These are phyloP conservation scores for Australoheros facetus DNA, from an alignment of 2,797 vertebrate species.

Conservation along the genomic window DNA sequence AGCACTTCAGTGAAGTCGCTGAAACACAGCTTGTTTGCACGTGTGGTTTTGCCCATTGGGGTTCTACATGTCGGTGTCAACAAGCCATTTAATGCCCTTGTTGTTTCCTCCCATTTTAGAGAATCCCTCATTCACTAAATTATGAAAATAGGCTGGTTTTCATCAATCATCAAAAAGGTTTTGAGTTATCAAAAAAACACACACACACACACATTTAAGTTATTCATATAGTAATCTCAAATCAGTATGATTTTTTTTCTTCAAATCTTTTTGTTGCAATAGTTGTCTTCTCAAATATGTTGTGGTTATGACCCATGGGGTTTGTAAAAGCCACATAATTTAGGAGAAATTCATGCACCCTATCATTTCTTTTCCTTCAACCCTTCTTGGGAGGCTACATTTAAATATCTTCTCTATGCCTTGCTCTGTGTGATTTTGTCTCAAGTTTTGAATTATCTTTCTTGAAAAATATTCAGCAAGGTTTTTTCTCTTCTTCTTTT, in stretches of 20 bases:
- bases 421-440: neutral
- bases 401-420: neutral
- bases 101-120: conserved; percentile 9
- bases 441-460: neutral
- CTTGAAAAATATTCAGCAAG: neutral
- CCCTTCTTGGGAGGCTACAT: neutral
- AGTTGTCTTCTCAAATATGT: neutral
- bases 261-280: neutral
- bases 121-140: neutral
- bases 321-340: neutral
- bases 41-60: conserved; percentile 3
- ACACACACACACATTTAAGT: too few species aligned
- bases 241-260: too few species aligned
- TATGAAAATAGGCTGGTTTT: neutral
- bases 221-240: too few species aligned
- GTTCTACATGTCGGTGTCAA: neutral
- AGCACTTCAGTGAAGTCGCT: conserved; percentile 34
- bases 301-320: too few species aligned
- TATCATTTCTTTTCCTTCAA: neutral
- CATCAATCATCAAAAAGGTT: neutral
- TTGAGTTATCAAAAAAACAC: neutral
- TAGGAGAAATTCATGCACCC: neutral
- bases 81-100: neutral
- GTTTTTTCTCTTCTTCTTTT: neutral
- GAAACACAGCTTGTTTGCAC: conserved; percentile 21